These are phyloP conservation scores for Philereme transversata DNA, from an alignment of 2,888 invertebrate genomes.

Conservation along the genomic window DNA sequence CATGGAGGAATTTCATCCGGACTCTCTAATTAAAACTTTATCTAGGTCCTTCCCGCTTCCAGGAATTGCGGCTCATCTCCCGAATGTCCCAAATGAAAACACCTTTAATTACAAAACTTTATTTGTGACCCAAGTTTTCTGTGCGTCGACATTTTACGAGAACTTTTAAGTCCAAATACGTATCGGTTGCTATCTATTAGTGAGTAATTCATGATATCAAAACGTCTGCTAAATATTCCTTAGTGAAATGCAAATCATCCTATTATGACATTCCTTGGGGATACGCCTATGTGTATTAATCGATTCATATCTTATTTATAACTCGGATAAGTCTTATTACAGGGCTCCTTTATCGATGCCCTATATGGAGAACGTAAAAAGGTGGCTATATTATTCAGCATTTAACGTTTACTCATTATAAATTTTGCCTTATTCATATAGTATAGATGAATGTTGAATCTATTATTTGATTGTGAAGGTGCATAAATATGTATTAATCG, in stretches of 20 bases:
- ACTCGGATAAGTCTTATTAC: slow-evolving; percentile 41
- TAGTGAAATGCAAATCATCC: slow-evolving; percentile 48
- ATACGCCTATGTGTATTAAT: slow-evolving; percentile 38
- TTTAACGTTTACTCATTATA: slow-evolving; percentile 38
- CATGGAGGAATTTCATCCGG: slow-evolving; percentile 76
- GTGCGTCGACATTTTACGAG: slow-evolving; percentile 3
- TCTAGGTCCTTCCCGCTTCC: slow-evolving; percentile 63
- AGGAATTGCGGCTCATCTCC: slow-evolving; percentile 42
- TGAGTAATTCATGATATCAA: slow-evolving; percentile 18
- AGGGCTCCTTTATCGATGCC: slow-evolving; percentile 30
- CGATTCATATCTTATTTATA: slow-evolving; percentile 40
- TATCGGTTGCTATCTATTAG: slow-evolving; percentile 8
- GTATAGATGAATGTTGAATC: slow-evolving; percentile 31
- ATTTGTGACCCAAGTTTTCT: slow-evolving; percentile 12
- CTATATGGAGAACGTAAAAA: slow-evolving; percentile 44
- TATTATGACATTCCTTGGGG: slow-evolving; percentile 35
- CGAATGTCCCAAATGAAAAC: slow-evolving; percentile 29
- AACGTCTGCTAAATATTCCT: slow-evolving; percentile 17
- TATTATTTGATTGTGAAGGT: slow-evolving; percentile 34
- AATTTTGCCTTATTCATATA: slow-evolving; percentile 42
- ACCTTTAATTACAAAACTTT: slow-evolving; percentile 36
- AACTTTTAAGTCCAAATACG: slow-evolving; percentile 9
- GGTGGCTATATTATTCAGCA: slow-evolving; percentile 37
- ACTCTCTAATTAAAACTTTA: slow-evolving; percentile 83
- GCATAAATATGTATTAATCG: slow-evolving; percentile 33